Conservation (phyloP, 2,888 invertebrate species). For the Ptychoptera contaminata region DNA sequence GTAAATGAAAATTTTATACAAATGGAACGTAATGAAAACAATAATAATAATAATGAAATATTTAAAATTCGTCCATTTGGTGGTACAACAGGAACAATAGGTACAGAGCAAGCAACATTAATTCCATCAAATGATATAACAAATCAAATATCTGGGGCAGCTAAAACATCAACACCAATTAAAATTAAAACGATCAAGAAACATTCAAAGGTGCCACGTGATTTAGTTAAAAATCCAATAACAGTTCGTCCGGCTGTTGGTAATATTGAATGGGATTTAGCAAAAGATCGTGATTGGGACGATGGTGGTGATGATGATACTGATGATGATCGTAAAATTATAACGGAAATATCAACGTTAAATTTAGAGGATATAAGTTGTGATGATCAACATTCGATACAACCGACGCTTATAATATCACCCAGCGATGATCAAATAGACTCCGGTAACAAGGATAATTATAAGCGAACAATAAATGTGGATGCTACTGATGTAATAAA, state of each 20-base stretch:
- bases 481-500: too few species aligned
- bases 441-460: constrained; percentile 3
- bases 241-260: constrained; percentile 14
- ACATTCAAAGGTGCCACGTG: constrained; percentile 27
- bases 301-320: constrained; percentile 6
- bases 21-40: neutral
- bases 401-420: constrained; percentile 5
- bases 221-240: constrained; percentile 7
- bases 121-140: too few species aligned
- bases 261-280: constrained; percentile 29
- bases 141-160: constrained; percentile 9
- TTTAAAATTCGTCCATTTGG: neutral
- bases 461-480: too few species aligned
- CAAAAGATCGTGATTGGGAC: neutral
- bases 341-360: constrained; percentile 8
- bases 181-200: constrained; percentile 35
- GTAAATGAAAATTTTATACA: neutral
- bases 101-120: too few species aligned
- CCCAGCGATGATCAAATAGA: too few species aligned
- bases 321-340: constrained; percentile 12
- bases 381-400: constrained; percentile 1
- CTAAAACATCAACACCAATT: constrained; percentile 21
- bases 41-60: neutral
- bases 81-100: neutral
- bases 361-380: constrained; percentile 4